These are phyloP conservation scores for Orussus abietinus DNA, from an alignment of 1,140 invertebrate species.

Conservation along the genomic window DNA sequence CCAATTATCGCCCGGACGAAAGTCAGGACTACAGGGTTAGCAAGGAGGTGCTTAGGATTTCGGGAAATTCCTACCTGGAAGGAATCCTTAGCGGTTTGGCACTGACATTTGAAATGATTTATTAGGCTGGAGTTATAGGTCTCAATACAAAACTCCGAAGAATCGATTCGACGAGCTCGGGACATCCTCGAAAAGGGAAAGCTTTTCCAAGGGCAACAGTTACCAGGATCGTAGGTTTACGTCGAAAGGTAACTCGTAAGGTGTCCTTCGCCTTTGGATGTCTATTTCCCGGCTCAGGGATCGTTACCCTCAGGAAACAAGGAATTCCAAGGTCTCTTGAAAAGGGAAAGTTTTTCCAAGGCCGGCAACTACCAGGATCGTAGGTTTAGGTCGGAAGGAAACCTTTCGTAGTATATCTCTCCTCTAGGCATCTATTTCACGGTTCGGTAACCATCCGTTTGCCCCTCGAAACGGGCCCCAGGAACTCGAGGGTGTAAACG, in stretches of 20 bases:
- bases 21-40: slow-evolving; percentile 6
- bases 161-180: too few species aligned
- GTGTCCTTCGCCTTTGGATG: too few species aligned
- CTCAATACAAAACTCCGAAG: background rate
- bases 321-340: too few species aligned
- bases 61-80: slow-evolving; percentile 1
- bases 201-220: slow-evolving; percentile 14
- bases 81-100: background rate
- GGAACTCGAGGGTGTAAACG: slow-evolving; percentile 18
- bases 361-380: slow-evolving; percentile 23
- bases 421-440: too few species aligned
- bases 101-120: slow-evolving; percentile 19
- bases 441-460: too few species aligned
- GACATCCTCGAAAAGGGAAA: slow-evolving; percentile 14
- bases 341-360: slow-evolving; percentile 16
- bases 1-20: slow-evolving; percentile 15
- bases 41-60: background rate
- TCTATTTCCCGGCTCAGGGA: too few species aligned
- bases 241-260: too few species aligned
- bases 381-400: too few species aligned
- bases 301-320: too few species aligned
- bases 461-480: too few species aligned
- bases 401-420: too few species aligned
- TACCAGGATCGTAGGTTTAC: too few species aligned
- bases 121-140: background rate